Percentiles rank a stretch among this genome's conserved stretches.
Conservation (phyloP, 37 sponge, comb jelly and placozoan genomes). For the Hormiphora californensis region DNA sequence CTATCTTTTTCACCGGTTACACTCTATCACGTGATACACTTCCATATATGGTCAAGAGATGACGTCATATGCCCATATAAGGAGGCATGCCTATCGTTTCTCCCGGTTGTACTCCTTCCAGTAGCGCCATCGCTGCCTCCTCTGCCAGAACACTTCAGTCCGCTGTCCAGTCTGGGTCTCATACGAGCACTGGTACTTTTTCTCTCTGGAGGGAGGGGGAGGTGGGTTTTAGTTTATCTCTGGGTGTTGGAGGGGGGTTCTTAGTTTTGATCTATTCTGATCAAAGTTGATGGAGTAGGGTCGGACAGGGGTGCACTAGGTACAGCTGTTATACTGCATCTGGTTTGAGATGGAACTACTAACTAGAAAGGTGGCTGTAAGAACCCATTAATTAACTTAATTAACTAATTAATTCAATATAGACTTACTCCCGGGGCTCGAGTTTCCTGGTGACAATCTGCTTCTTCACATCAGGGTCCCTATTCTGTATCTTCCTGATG, state of each 20-base stretch:
- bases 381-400: not conserved
- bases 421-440: constrained; percentile 29
- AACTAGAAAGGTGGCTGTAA: not conserved
- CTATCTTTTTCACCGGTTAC: too few species aligned
- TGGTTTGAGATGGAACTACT: not conserved
- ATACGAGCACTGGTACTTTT: constrained; percentile 35
- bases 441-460: not conserved
- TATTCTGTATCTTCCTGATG: not conserved
- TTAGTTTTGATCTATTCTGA: too few species aligned
- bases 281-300: too few species aligned
- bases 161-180: not conserved
- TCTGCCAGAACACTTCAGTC: constrained; percentile 35
- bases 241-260: too few species aligned
- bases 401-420: not conserved
- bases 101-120: too few species aligned
- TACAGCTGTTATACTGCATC: not conserved
- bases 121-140: constrained; percentile 30
- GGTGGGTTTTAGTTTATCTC: not conserved
- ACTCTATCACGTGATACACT: too few species aligned
- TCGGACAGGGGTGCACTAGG: too few species aligned
- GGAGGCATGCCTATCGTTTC: too few species aligned
- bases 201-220: not conserved
- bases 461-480: constrained; percentile 12
- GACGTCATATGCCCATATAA: too few species aligned
- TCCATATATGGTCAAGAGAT: too few species aligned